These are phyloP conservation scores for Carassius gibelio DNA, from an alignment of 2,113 vertebrate species.

Conservation along the genomic window DNA sequence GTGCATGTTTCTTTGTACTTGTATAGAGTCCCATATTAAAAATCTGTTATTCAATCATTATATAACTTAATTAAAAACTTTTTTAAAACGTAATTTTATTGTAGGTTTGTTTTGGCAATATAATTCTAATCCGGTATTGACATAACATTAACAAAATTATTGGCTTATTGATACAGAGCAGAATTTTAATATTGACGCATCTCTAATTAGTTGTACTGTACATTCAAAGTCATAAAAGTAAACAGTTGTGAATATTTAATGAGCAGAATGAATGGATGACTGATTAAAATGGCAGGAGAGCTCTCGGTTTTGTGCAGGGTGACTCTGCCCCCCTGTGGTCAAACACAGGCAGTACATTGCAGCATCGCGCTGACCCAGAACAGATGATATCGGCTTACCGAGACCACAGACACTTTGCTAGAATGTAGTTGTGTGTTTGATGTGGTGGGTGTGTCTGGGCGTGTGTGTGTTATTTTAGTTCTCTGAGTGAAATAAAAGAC, in stretches of 20 bases:
- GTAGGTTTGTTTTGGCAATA: neutral
- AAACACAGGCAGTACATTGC: neutral
- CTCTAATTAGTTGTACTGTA: neutral
- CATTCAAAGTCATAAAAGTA: neutral
- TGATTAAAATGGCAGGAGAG: neutral
- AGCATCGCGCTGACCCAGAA: neutral
- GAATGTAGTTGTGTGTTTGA: slow-evolving; percentile 32
- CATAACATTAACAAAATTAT: neutral
- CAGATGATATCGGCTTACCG: slow-evolving; percentile 23
- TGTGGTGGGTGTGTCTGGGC: slow-evolving; percentile 43
- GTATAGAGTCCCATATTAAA: too few relatives aligned
- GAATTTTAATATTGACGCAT: too few relatives aligned
- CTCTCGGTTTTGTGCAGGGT: neutral
- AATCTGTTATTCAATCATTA: too few relatives aligned
- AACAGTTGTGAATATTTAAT: neutral
- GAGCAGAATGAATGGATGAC: neutral
- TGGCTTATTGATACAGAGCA: neutral
- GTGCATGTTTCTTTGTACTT: too few relatives aligned
- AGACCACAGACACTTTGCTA: slow-evolving; percentile 21
- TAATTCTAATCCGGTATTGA: too few relatives aligned
- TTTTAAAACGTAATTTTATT: neutral
- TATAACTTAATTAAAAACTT: too few relatives aligned
- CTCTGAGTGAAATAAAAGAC: slow-evolving; percentile 24
- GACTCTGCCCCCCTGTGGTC: slow-evolving; percentile 28
- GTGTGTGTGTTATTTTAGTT: slow-evolving; percentile 31